A percentile compares a stretch with the other conserved stretches of the same genome.
These are phyloP conservation scores for Gallinago media DNA, from an alignment of 2,113 vertebrate species.

Conservation along the genomic window DNA sequence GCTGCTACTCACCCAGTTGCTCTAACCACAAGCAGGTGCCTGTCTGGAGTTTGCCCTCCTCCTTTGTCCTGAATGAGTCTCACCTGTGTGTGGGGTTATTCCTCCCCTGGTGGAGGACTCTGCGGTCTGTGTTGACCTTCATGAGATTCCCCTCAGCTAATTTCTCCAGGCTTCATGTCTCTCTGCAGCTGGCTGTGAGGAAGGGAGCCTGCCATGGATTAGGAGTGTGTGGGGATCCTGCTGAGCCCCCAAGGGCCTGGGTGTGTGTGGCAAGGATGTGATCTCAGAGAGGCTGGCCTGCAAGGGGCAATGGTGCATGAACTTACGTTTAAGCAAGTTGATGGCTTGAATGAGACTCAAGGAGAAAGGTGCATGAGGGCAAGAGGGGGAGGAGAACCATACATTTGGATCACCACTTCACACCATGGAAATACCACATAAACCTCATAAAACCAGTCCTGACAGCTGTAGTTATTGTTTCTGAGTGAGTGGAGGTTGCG, in stretches of 20 bases:
- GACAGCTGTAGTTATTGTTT: accelerated
- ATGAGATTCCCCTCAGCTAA: neutral
- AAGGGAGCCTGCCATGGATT: neutral
- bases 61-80: neutral
- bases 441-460: neutral
- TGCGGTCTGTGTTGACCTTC: neutral
- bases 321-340: neutral
- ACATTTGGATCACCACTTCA: neutral
- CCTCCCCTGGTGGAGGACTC: neutral
- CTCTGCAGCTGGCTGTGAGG: neutral
- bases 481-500: too few relatives aligned
- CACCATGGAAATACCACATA: neutral
- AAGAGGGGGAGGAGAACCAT: neutral
- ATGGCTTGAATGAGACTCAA: neutral
- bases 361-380: neutral
- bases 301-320: neutral
- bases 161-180: neutral
- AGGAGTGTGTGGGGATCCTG: neutral
- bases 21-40: neutral
- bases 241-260: neutral
- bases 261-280: neutral
- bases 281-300: neutral
- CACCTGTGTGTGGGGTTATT: neutral
- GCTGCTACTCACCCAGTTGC: neutral
- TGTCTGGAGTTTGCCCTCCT: neutral